These are phyloP conservation scores for Allobates femoralis DNA, from an alignment of 2,797 vertebrate species.

Conservation along the genomic window DNA sequence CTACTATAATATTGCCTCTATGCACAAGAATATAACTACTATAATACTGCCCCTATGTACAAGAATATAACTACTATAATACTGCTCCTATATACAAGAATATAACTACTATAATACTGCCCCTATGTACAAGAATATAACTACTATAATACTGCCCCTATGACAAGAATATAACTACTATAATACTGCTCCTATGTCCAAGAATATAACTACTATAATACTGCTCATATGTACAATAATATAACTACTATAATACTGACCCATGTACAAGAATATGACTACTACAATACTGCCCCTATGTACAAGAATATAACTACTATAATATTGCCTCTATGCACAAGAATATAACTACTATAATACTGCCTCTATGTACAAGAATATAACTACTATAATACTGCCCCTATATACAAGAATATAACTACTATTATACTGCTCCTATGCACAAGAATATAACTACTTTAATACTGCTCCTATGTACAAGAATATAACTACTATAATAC, in stretches of 20 bases:
- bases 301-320: constrained; percentile 3
- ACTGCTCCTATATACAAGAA: background rate
- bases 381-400: no score
- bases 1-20: background rate
- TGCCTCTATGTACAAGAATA: no score
- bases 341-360: constrained; percentile 8
- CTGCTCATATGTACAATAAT: no score
- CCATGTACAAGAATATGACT: constrained; percentile 16
- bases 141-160: constrained; percentile 14
- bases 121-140: no score
- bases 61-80: constrained; percentile 5
- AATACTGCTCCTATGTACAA: no score
- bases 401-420: no score
- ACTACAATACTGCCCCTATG: constrained; percentile 4
- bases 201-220: constrained; percentile 8
- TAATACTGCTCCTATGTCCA: background rate
- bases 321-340: background rate
- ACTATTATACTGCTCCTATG: no score
- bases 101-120: constrained; percentile 8
- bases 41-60: background rate
- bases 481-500: no score
- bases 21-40: background rate
- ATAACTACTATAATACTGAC: no score
- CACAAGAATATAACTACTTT: no score
- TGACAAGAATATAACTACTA: constrained; percentile 11